These are phyloP conservation scores for Clistopyga incitator DNA, from an alignment of 2,888 invertebrate species.

Conservation along the genomic window DNA sequence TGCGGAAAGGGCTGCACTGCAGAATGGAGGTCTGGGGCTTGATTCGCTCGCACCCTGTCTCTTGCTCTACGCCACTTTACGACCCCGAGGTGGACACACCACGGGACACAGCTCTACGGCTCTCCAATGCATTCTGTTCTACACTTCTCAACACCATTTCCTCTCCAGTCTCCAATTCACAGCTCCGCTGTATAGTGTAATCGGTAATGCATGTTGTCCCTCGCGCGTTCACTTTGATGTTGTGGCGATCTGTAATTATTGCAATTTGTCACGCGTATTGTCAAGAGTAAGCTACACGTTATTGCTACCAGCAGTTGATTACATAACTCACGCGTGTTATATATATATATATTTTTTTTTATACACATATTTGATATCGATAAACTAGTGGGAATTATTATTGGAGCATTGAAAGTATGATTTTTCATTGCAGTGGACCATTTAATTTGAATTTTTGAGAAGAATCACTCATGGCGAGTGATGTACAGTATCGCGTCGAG, in stretches of 20 bases:
- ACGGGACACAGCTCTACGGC: slow-evolving; percentile 10
- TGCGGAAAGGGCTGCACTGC: slow-evolving; percentile 40
- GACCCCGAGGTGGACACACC: slow-evolving; percentile 64
- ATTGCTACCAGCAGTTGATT: not conserved
- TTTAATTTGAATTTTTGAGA: too few species aligned
- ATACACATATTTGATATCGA: too few species aligned
- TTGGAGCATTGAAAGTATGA: too few species aligned
- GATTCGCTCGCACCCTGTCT: slow-evolving; percentile 30
- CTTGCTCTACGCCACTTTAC: slow-evolving; percentile 62
- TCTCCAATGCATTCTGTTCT: slow-evolving; percentile 39
- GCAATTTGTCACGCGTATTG: not conserved
- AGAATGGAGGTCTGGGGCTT: slow-evolving; percentile 35
- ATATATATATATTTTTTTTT: too few species aligned
- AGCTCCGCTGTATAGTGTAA: slow-evolving; percentile 8
- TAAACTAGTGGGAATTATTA: too few species aligned
- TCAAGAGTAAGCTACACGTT: not conserved
- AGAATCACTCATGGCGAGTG: too few species aligned
- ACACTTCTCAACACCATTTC: slow-evolving; percentile 29
- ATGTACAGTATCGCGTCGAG: slow-evolving; percentile 7
- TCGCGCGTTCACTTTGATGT: slow-evolving; percentile 41
- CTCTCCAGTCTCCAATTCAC: slow-evolving; percentile 21
- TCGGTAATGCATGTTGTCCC: slow-evolving; percentile 22
- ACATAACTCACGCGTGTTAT: not conserved
- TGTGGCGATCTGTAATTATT: not conserved
- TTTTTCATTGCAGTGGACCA: too few species aligned